Percentiles rank a stretch among this genome's conserved stretches.
phyloP scores from a whole-genome alignment of 2,888 invertebrate genomes.

The Antheraea assamensis region DNA sequence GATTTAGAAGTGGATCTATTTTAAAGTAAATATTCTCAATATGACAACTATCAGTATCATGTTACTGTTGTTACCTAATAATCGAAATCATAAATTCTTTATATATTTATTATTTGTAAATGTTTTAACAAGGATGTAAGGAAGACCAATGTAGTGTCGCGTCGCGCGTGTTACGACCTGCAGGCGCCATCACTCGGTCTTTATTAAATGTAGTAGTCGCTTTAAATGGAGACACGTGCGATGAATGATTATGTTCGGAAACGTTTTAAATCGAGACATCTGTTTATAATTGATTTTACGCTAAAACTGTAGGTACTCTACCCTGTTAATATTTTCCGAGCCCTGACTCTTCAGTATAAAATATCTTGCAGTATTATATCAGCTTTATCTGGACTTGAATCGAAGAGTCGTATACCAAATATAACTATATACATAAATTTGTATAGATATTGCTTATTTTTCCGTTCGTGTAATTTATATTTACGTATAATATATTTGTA shows the following conservation, averaged over 20 bases:
- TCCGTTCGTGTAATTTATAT: not conserved
- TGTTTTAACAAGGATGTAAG: too few species aligned
- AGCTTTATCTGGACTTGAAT: not conserved
- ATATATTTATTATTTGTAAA: too few species aligned
- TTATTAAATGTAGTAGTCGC: not conserved
- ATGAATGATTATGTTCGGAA: too few species aligned
- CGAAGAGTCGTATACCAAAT: not conserved
- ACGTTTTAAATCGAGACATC: not conserved
- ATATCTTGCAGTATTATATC: not conserved
- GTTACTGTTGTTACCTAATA: too few species aligned
- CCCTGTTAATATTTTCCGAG: not conserved
- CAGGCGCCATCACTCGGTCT: not conserved
- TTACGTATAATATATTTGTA: not conserved
- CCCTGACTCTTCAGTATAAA: not conserved
- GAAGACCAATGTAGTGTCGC: too few species aligned
- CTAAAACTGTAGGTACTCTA: not conserved
- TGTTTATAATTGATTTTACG: not conserved
- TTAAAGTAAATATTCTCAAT: too few species aligned
- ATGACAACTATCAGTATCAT: too few species aligned
- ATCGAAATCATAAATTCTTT: too few species aligned
- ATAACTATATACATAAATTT: not conserved
- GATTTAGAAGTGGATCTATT: too few species aligned
- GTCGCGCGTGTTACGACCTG: too few species aligned
- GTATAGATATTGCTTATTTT: too few species aligned
- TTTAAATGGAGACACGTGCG: not conserved